phyloP scores from a whole-genome alignment of 2,888 invertebrate species.

The Microctonus brassicae region DNA sequence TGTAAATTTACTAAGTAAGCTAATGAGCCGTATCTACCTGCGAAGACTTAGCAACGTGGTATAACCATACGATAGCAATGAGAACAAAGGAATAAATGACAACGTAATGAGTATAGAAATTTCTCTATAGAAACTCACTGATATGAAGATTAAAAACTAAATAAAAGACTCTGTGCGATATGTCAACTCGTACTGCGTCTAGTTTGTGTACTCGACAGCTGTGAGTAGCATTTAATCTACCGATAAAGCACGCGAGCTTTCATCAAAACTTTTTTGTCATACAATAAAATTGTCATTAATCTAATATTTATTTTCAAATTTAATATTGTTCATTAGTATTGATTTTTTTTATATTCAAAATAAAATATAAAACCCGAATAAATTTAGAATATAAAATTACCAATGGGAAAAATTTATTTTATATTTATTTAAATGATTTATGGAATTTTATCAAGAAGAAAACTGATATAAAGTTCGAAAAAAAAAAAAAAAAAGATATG shows the following conservation, averaged over 20 bases:
- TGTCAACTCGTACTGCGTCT: neutral
- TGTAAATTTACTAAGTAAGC: neutral
- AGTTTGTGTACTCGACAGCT: neutral
- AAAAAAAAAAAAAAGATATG: conserved; percentile 4
- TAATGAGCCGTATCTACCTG: neutral
- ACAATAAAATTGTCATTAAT: conserved; percentile 1
- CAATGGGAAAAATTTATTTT: no score
- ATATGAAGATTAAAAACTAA: neutral
- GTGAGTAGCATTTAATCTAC: conserved; percentile 40
- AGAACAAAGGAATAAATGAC: conserved; percentile 7
- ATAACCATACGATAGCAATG: neutral
- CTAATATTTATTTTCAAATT: conserved; percentile 29
- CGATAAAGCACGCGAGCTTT: conserved; percentile 44
- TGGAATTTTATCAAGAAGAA: neutral
- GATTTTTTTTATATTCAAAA: no score
- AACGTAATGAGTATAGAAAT: neutral
- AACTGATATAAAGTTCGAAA: neutral
- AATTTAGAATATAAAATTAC: neutral
- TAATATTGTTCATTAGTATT: neutral
- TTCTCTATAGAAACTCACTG: neutral
- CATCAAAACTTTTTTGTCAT: conserved; percentile 44
- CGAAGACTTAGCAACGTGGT: neutral
- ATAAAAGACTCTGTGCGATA: neutral
- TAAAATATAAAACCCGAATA: neutral
- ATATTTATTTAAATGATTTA: no score